Evolutionary conservation across 2,888 invertebrate genomes (phyloP), one percentile per base, ranked within the genome.

Genomic region (Pseudococcus viburni): DNA sequence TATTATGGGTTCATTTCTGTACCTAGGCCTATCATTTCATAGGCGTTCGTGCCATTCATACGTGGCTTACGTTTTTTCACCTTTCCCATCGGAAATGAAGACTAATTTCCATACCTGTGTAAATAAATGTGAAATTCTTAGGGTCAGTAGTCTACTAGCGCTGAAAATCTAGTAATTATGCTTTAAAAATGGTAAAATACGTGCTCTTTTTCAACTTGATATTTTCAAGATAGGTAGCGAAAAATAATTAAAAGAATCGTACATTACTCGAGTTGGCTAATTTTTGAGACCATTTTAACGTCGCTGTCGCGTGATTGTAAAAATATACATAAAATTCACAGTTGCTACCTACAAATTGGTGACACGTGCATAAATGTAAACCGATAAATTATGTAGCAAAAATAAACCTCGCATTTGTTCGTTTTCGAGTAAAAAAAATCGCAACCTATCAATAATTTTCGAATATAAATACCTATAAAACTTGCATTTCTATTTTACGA

Each of bases 211-310:
- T 55, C 6, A 55, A 17, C n/a, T 55, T n/a, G n/a, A n/a, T n/a
- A n/a, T n/a, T n/a, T 55, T 55, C 55, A 1, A n/a, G 55, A 51
- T 55, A n/a, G 55, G 12, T 55, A 55, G 15, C 8, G n/a, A 55
- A 55, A 51, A 55, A 55, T n/a, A 55, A 55, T 55, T 55, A 55
- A 55, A n/a, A 55, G 48, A 55, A 55, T n/a, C 15, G n/a, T n/a
- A 1, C n/a, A 55, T 55, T 6, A 55, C 55, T 55, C 55, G 55
- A 55, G 15, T 17, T 55, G n/a, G 7, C n/a, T n/a, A 55, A 51
- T 51, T n/a, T 55, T n/a, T 55, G n/a, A 55, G 15, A 55, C n/a
- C 55, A 55, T 55, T 55, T 51, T 55, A n/a, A 55, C n/a, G 17
- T 55, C n/a, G n/a, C 15, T 55, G 12, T 55, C 8, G 55, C 55